A percentile compares a stretch with the other conserved stretches of the same genome.
Conservation (phyloP, 2,888 invertebrate genomes). For the Hypomecis punctinalis region DNA sequence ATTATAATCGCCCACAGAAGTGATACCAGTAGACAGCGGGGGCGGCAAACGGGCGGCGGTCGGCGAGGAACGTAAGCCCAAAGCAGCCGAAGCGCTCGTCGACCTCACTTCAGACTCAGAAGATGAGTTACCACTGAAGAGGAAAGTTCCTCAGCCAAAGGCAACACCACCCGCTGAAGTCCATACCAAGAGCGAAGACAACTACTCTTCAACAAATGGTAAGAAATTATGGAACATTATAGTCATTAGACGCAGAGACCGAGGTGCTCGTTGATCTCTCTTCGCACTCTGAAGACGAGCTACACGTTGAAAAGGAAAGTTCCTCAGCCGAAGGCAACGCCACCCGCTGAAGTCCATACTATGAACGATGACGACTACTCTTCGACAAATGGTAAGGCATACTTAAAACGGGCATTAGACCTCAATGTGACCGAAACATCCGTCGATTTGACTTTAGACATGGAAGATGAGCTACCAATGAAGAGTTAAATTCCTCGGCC, state of each 20-base stretch:
- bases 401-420: no score
- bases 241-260: conserved; percentile 25
- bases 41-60: conserved; percentile 72
- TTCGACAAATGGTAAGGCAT: no score
- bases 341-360: conserved; percentile 65
- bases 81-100: conserved; percentile 79
- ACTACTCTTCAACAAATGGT: conserved; percentile 73
- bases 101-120: conserved; percentile 92
- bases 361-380: no score
- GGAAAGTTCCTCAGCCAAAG: conserved; percentile 78
- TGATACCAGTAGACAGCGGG: conserved; percentile 76
- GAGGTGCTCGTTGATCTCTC: conserved; percentile 88
- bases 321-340: conserved; percentile 70
- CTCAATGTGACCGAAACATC: no score
- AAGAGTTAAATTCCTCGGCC: no score
- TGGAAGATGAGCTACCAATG: no score
- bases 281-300: conserved; percentile 90
- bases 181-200: conserved; percentile 65
- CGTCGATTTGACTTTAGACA: no score
- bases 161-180: conserved; percentile 72
- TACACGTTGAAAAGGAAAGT: conserved; percentile 87
- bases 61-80: conserved; percentile 71
- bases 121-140: conserved; percentile 88
- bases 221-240: conserved; percentile 26
- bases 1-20: conserved; percentile 58